Base-by-base conservation (phyloP, 2,888 invertebrate species). In the Argyresthia goedartella region DNA sequence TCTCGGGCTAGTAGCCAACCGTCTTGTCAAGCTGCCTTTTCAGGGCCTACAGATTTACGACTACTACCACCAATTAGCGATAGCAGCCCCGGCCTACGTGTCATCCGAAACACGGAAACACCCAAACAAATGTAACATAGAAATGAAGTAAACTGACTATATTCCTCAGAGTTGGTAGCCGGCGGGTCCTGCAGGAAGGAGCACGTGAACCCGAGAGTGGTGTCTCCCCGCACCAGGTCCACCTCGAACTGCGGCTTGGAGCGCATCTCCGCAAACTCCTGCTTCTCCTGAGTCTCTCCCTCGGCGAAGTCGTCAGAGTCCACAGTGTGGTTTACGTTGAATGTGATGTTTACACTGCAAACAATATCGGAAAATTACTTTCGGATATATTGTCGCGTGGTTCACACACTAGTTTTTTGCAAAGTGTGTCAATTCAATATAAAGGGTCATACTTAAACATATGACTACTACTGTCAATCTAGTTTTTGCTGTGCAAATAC, bases 311-410 rank as follows among this genome's bases (percentile, higher is more conserved):
- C 92, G 51, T 95, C 95, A 0, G 95, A 89, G 70, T 97, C 96
- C 0, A 98, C 97, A 0, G 97, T 95, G 77, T 98, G 96, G 76
- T 98, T 99, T 0, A 99, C 94, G 72, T 97, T 98, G 75, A 98
- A 94, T 53, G 90, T 92, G 46, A 98, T 89, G 50, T 88, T 89
- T 56, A 96, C 89, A 57, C 94, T 94, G 65, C 33, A 46, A 49
- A 25, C 10, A 4, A 16, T 10, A n/a, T 9, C 16, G 25, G 25
- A 6, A 25, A 25, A 25, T 4, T 25, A 6, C 25, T 25, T 25
- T 25, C 25, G 4, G 4, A 41, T 10, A 41, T 41, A 11, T 6
- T 6, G 11, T 6, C 1, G 41, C n/a, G 13, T 10, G 11, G n/a
- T n/a, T n/a, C n/a, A 1, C 1, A 39, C 9, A 39, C 1, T 39